Evolutionary conservation across 2,113 vertebrate genomes (phyloP), one percentile per base, ranked within the genome.

Genomic region (Tragelaphus buxtoni): DNA sequence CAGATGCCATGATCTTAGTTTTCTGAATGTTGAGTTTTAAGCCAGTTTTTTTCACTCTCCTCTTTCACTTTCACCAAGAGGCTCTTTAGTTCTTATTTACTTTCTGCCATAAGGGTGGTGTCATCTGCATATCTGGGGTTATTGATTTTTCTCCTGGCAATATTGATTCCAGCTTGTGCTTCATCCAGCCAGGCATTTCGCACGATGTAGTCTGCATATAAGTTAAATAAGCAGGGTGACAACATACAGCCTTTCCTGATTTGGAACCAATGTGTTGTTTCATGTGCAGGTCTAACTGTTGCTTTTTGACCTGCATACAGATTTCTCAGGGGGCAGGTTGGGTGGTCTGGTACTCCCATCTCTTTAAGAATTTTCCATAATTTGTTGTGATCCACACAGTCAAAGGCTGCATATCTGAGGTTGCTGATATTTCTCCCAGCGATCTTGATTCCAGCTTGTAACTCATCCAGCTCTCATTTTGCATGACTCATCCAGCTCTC

Each of bases 171-270:
- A 65, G 16, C 32, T 35, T 65, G 17, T 65, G 17, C 32, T 65
- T 65, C 63, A 18, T 9, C 17, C 63, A 65, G 32, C 63, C 8
- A 4, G 9, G 63, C 4, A 9, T 65, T 35, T 65, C 0, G 0
- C 63, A 20, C 20, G 8, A n/a, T 65, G 17, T 65, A 35, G 2
- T 65, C 32, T 65, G 32, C 32, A 20, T 65, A 18, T 5, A 9
- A 65, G 63, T 35, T 65, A 65, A 65, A 20, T 65, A 65, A 35
- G 32, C 32, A 35, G 63, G 4, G 8, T 65, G 32, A 65, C 32
- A 65, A 65, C 8, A 65, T 20, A 35, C 32, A 35, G 32, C 32
- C 32, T 65, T 18, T 65, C 63, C 63, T 35, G 17, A 65, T 20
- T 35, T 20, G 63, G 17, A 65, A 65, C 32, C 63, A 65, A 2